Conservation (phyloP, 2,113 vertebrate species). For the Bucco capensis region DNA sequence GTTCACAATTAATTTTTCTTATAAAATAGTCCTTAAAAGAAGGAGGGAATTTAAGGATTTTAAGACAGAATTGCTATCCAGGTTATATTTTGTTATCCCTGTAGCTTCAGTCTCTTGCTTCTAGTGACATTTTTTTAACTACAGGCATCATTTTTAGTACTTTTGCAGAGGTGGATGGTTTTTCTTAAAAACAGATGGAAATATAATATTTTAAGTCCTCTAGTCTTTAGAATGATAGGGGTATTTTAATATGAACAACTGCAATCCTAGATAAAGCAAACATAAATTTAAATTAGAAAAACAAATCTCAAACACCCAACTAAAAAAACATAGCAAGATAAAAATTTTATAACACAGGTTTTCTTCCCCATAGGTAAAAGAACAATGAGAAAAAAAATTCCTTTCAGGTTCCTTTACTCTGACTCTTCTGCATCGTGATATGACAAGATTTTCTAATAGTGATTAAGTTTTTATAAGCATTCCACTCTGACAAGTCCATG, state of each 20-base stretch:
- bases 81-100: not conserved
- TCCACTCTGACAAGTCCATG: not conserved
- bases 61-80: not conserved
- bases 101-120: not conserved
- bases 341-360: not conserved
- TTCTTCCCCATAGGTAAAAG: not conserved
- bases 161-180: not conserved
- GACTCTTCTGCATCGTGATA: too few relatives aligned
- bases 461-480: not conserved
- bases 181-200: not conserved
- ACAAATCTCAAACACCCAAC: not conserved
- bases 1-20: not conserved
- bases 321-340: not conserved
- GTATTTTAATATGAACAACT: not conserved
- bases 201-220: not conserved
- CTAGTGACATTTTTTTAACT: not conserved
- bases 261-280: not conserved
- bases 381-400: not conserved
- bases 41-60: not conserved
- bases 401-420: not conserved
- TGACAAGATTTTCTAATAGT: not conserved
- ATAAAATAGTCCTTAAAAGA: not conserved
- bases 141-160: not conserved
- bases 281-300: not conserved
- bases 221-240: not conserved